Evolutionary conservation across 2,113 vertebrate species (phyloP).

Genomic region (Shinisaurus crocodilurus): DNA sequence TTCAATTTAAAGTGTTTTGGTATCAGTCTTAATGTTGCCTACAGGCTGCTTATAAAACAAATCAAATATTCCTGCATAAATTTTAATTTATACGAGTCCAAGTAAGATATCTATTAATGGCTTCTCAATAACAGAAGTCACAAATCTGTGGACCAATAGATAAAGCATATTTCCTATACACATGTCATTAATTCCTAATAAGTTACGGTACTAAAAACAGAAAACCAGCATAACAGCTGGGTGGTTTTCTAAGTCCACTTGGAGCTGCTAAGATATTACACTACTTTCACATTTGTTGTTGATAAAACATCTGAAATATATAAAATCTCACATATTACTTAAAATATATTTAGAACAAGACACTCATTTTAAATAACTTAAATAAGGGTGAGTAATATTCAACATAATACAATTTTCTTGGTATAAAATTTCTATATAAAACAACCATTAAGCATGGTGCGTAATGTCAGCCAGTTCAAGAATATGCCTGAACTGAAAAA

Average conservation of each 20-base stretch:
- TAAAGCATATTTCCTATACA: not conserved
- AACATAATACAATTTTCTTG: slow-evolving; percentile 8
- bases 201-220: not conserved
- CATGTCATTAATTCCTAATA: not conserved
- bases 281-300: slow-evolving; percentile 5
- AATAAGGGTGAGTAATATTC: not conserved
- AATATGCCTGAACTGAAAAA: not conserved
- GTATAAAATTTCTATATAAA: not conserved
- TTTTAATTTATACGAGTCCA: not conserved
- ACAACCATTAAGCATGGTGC: not conserved
- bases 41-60: slow-evolving; percentile 1
- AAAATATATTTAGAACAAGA: slow-evolving; percentile 20
- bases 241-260: not conserved
- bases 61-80: not conserved
- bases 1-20: slow-evolving; percentile 7
- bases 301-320: slow-evolving; percentile 19
- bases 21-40: not conserved
- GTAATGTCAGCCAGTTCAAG: not conserved
- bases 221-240: not conserved
- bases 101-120: not conserved
- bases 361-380: slow-evolving; percentile 45
- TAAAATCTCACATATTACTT: slow-evolving; percentile 31
- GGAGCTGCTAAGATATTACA: not conserved
- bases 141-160: not conserved
- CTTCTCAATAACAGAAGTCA: not conserved